Percentiles rank a stretch among this genome's conserved stretches.
These are phyloP conservation scores for Villa cingulata DNA, from an alignment of 2,888 invertebrate genomes.

Conservation along the genomic window DNA sequence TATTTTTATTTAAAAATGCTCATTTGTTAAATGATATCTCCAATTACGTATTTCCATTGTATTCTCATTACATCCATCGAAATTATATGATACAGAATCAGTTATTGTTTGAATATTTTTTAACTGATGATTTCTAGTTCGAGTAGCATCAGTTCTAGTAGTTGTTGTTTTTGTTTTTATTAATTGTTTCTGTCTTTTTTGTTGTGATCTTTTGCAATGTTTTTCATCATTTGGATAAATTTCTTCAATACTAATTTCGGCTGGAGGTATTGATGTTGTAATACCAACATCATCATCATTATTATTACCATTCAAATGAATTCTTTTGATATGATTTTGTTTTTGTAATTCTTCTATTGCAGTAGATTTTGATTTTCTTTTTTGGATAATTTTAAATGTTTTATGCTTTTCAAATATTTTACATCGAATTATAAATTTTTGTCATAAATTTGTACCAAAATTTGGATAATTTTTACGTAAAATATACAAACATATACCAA, in stretches of 20 bases:
- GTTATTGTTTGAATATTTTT: constrained; percentile 7
- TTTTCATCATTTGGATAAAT: background rate
- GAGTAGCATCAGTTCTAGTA: too few relatives aligned
- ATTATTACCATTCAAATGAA: background rate
- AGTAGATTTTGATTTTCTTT: background rate
- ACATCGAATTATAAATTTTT: constrained; percentile 32
- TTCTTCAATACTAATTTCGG: too few relatives aligned
- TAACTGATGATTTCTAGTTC: constrained; percentile 2
- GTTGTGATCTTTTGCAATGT: constrained; percentile 2
- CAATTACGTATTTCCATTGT: constrained; percentile 32
- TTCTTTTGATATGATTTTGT: background rate
- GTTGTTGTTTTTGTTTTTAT: background rate
- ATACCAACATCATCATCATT: too few relatives aligned
- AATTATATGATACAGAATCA: constrained; percentile 10
- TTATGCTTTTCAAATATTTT: constrained; percentile 16
- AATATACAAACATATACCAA: constrained; percentile 32
- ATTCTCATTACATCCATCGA: background rate
- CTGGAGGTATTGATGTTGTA: too few relatives aligned
- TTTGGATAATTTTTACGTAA: constrained; percentile 25
- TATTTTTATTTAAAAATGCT: constrained; percentile 24
- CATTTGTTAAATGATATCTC: constrained; percentile 36
- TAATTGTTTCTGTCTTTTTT: constrained; percentile 7
- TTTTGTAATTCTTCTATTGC: background rate
- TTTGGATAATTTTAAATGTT: background rate
- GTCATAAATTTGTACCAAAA: constrained; percentile 24